These are phyloP conservation scores for Colistium nudipinnis DNA, from an alignment of 2,113 vertebrate species.

Conservation along the genomic window DNA sequence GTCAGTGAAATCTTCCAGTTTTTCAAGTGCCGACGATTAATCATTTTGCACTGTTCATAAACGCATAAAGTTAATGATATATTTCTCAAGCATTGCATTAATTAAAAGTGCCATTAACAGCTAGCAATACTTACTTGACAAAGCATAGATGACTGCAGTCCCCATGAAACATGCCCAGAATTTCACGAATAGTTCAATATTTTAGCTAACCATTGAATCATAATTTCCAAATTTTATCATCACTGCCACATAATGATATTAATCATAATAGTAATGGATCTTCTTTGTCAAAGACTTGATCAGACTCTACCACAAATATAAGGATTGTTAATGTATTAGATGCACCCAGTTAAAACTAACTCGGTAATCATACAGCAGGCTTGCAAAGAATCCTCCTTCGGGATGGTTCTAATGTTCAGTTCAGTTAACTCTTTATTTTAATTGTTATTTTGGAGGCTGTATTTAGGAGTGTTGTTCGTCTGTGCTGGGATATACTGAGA, in stretches of 20 bases:
- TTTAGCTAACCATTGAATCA: not conserved
- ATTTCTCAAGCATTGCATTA: not conserved
- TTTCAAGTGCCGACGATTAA: conserved; percentile 12
- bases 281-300: too few relatives aligned
- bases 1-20: not conserved
- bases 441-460: not conserved
- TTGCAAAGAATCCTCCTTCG: not conserved
- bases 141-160: conserved; percentile 13
- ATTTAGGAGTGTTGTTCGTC: not conserved
- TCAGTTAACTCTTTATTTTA: not conserved
- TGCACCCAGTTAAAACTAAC: too few relatives aligned
- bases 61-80: not conserved
- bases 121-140: conserved; percentile 19
- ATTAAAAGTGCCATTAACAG: not conserved
- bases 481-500: not conserved
- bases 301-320: not conserved
- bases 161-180: not conserved
- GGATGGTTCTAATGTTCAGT: not conserved
- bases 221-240: not conserved
- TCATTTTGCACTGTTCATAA: conserved; percentile 7
- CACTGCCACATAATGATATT: not conserved
- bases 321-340: too few relatives aligned
- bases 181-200: not conserved
- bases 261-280: not conserved
- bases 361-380: not conserved